Evolutionary conservation across 92 coral and sea anemone genomes (phyloP).

Genomic region (Muricea muricata): DNA sequence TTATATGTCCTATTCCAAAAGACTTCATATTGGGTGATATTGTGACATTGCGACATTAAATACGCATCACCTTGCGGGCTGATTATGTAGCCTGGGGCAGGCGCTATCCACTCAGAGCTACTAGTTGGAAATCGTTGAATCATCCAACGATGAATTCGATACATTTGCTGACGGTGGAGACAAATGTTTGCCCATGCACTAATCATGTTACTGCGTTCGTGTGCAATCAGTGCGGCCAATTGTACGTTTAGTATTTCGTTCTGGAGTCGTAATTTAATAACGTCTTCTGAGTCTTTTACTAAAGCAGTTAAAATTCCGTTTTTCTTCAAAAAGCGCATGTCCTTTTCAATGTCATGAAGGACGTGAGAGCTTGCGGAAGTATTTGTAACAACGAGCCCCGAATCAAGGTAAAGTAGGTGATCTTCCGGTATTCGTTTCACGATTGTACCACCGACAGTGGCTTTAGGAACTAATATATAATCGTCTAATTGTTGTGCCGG

Average conservation of each 20-base stretch:
- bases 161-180: not conserved
- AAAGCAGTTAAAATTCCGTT: no score
- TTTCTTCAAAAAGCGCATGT: no score
- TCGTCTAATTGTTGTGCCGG: not conserved
- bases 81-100: not conserved
- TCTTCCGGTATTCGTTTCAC: no score
- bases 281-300: no score
- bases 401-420: not conserved
- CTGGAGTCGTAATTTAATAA: no score
- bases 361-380: not conserved
- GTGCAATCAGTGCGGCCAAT: not conserved
- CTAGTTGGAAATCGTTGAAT: not conserved
- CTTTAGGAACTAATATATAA: not conserved
- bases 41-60: not conserved
- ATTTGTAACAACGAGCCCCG: not conserved
- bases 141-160: not conserved
- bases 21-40: not conserved
- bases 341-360: no score
- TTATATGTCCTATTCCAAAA: not conserved
- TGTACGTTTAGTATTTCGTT: not conserved
- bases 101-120: not conserved
- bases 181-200: not conserved
- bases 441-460: not conserved
- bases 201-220: conserved; percentile 6
- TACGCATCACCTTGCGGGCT: not conserved